These are phyloP conservation scores for Agapornis canus DNA, from an alignment of 2,797 vertebrate genomes.

Conservation along the genomic window DNA sequence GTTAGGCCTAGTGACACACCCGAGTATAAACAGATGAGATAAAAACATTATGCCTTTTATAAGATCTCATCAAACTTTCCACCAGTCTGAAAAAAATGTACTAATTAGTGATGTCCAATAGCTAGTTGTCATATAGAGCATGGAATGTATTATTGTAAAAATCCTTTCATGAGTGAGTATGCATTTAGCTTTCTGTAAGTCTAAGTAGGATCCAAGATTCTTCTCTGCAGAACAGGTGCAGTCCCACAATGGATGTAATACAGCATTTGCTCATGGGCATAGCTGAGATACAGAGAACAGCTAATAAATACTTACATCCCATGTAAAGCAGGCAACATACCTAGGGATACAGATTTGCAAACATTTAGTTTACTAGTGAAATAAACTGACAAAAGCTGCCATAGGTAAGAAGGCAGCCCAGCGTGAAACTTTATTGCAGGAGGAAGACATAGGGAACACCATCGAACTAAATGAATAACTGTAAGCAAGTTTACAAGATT, in stretches of 20 bases:
- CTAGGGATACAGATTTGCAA: background rate
- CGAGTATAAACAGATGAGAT: background rate
- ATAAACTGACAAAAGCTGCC: background rate
- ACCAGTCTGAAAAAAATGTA: background rate
- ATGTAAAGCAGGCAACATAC: background rate
- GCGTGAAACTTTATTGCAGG: background rate
- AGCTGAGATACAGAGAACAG: background rate
- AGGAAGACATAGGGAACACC: background rate
- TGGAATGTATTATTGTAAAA: background rate
- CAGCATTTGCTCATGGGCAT: background rate
- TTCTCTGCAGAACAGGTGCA: background rate
- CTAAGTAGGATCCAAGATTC: background rate
- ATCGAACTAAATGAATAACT: background rate
- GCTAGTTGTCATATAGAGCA: background rate
- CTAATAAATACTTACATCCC: background rate
- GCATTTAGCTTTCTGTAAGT: background rate
- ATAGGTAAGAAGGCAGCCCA: background rate
- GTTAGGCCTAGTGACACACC: background rate
- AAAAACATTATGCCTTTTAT: background rate
- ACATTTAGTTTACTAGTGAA: background rate
- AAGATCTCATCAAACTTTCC: background rate
- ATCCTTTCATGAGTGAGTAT: background rate
- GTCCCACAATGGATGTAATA: background rate
- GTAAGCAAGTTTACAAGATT: background rate
- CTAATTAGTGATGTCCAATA: background rate